Evolutionary conservation across 2,113 vertebrate genomes (phyloP).

Genomic region (Boleophthalmus pectinirostris): DNA sequence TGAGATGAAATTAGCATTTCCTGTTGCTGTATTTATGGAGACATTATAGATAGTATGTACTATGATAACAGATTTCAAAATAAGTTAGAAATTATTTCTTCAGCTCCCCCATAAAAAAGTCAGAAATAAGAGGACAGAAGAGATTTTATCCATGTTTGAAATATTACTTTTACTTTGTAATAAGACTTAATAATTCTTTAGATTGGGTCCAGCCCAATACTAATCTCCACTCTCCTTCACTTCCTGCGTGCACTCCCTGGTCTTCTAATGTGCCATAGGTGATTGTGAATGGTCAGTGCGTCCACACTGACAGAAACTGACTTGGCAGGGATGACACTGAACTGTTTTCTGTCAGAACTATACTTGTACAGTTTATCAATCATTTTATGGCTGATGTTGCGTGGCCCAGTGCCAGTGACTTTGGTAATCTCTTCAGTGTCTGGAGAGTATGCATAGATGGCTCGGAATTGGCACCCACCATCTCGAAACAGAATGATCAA

Average conservation of each 20-base stretch:
- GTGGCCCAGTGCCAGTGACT: conserved; percentile 89
- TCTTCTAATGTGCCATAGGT: conserved; percentile 93
- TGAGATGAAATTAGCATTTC: conserved; percentile 24
- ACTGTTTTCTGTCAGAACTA: conserved; percentile 97
- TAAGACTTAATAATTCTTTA: background rate
- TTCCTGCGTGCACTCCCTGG: conserved; percentile 87
- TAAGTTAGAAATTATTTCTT: background rate
- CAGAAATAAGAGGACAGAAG: background rate
- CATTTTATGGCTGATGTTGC: conserved; percentile 89
- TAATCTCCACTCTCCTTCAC: conserved; percentile 37
- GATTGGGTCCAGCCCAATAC: conserved; percentile 65
- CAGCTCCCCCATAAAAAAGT: background rate
- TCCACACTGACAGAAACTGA: conserved; percentile 94
- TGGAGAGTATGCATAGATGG: conserved; percentile 88
- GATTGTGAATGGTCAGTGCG: conserved; percentile 93
- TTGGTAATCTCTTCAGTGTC: conserved; percentile 92
- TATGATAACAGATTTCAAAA: background rate
- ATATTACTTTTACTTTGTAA: background rate
- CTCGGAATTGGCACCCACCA: conserved; percentile 92
- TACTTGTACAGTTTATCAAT: conserved; percentile 97
- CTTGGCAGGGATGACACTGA: conserved; percentile 92
- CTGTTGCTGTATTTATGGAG: background rate
- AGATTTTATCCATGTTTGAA: background rate
- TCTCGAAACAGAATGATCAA: conserved; percentile 95
- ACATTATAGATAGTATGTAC: background rate